A percentile compares a stretch with the other conserved stretches of the same genome.
Conservation (phyloP, 64 coral and sea anemone species). For the Cladopsammia gracilis region DNA sequence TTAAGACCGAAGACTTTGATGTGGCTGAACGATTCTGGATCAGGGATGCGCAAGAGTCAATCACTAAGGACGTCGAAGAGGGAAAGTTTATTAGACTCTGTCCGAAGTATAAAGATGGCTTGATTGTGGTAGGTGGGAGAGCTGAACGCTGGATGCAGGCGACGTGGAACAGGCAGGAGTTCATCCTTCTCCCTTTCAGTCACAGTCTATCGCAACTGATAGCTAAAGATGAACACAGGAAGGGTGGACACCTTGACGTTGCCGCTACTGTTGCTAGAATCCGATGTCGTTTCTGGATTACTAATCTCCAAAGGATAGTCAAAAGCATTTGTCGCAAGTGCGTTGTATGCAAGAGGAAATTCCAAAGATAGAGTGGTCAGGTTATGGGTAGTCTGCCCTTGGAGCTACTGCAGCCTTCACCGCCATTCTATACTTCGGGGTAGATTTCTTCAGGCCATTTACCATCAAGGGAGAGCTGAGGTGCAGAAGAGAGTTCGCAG, state of each 20-base stretch:
- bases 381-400: conserved; percentile 25
- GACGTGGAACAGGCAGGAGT: conserved; percentile 35
- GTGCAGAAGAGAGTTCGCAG: conserved; percentile 51
- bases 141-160: background rate
- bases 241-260: conserved; percentile 31
- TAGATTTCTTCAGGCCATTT: conserved; percentile 69
- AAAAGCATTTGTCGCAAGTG: conserved; percentile 38
- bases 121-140: conserved; percentile 58
- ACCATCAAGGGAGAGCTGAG: conserved; percentile 42
- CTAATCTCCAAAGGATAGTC: conserved; percentile 33
- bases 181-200: conserved; percentile 41
- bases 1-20: background rate
- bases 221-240: conserved; percentile 25
- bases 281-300: conserved; percentile 33
- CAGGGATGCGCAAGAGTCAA: no score
- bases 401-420: conserved; percentile 43
- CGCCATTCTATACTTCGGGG: conserved; percentile 15
- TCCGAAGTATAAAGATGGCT: conserved; percentile 24
- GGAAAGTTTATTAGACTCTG: conserved; percentile 47
- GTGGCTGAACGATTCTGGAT: conserved; percentile 36
- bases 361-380: conserved; percentile 20
- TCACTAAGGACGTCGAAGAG: conserved; percentile 24
- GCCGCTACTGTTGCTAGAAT: conserved; percentile 23
- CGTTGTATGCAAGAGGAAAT: conserved; percentile 12
- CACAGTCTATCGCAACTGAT: conserved; percentile 43